Base-by-base conservation (phyloP, 2,888 invertebrate species). In the Leptinotarsa peninsularis region DNA sequence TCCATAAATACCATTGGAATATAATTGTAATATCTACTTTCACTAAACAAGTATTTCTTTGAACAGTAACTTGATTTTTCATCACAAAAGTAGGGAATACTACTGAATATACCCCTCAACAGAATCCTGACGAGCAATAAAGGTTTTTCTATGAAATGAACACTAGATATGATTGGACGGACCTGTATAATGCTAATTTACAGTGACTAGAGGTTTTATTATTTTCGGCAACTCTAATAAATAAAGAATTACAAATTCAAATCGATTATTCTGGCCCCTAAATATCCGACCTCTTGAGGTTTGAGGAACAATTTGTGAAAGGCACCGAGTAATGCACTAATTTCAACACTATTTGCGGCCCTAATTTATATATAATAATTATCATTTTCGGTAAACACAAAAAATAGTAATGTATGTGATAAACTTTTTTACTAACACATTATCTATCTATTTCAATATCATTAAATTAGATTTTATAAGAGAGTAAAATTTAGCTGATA, bases 131-230 rank as follows among this genome's bases (percentile, higher is more conserved):
- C n/a, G n/a, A 33, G 14, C 18, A n/a, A n/a, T 5, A 17, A n/a
- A 7, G 4, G 43, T 63, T 27, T 43, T 18, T 33, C 17, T 7
- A 33, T 13, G 18, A 63, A 43, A 63, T 33, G 63, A 63, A 63
- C 63, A 27, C 63, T 63, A n/a, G 43, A 76, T 60, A 58, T 67
- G 21, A 63, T 66, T 78, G 76, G 76, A 76, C 76, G 78, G 78
- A 78, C 72, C 33, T 68, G 67, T 72, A 72, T 74, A 74, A 72
- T 63, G 74, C 50, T 69, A 76, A 66, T 69, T 67, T 68, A 72
- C 68, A 66, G 69, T 78, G 78, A 78, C 77, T 78, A 78, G 78
- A 78, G 73, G 60, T 73, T 73, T 58, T 71, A 66, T 58, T 73
- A 56, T 56, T 56, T 56, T 54, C 5, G 56, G 74, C 74, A 74